Evolutionary conservation across 1,140 invertebrate species (phyloP), one percentile per base, ranked within the genome.

Genomic region (Bactericera cockerelli): DNA sequence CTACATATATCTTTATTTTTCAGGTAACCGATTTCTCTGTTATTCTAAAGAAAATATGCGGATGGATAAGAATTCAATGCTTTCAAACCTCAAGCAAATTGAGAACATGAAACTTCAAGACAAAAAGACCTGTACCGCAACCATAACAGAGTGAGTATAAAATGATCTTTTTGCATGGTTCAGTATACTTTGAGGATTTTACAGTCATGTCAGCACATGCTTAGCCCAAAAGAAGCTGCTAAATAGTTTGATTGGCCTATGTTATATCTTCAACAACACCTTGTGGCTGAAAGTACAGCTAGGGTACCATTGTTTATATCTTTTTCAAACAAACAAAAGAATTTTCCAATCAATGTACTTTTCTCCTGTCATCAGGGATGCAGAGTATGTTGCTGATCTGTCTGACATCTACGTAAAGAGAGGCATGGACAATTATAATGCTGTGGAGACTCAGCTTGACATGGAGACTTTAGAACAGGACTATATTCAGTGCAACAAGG

Each of bases 41-140:
- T 49, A 49, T 49, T 49, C 42, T n/a, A 49, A 49, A n/a, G 42
- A 49, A 16, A 49, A 49, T 16, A 49, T 49, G 42, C 6, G 3
- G 22, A 49, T 49, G 42, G 42, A 49, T 8, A 49, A 49, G 19
- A 49, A 19, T 22, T 19, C n/a, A 49, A 49, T 49, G n/a, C n/a
- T 49, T 19, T 49, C 42, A 4, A 49, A 49, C n/a, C 42, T 49
- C 4, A 49, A 49, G 22, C 6, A 19, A 22, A 49, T 49, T n/a
- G 42, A 49, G n/a, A 22, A 6, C 8, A 49, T 49, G n/a, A 49
- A 49, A 49, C 6, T 49, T 10, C 8, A 49, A 22, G 42, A 49
- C 42, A 22, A 49, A 49, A 49, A 49, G 28, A 13, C 13, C 4
- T 6, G 4, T 13, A 31, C 28, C 13, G 4, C 4, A 31, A 31